phyloP scores from a whole-genome alignment of 2,113 vertebrate genomes.

The Ginglymostoma cirratum region DNA sequence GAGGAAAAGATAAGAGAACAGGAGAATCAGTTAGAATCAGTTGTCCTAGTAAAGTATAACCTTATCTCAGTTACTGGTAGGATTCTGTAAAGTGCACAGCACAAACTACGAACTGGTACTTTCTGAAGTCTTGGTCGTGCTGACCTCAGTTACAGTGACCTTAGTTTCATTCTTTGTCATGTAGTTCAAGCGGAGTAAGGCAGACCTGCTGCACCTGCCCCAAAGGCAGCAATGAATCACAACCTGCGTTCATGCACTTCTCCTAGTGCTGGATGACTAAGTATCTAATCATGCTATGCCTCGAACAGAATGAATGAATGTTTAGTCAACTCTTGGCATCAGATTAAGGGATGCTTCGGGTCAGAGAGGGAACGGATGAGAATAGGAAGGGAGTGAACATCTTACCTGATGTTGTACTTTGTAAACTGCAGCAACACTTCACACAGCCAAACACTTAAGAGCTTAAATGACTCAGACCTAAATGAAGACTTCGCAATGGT shows the following conservation, averaged over 20 bases:
- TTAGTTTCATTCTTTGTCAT: not conserved
- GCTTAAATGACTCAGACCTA: not conserved
- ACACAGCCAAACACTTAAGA: not conserved
- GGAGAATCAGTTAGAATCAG: not conserved
- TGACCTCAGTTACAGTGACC: conserved; percentile 10
- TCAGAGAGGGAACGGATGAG: not conserved
- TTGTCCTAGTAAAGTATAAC: not conserved
- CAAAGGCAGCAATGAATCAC: not conserved
- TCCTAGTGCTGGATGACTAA: not conserved
- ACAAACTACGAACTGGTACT: not conserved
- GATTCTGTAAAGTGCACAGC: not conserved
- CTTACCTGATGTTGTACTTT: not conserved
- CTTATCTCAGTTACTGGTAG: not conserved
- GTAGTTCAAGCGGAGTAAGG: not conserved
- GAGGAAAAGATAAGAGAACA: not conserved
- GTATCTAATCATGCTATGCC: not conserved
- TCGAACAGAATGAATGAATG: not conserved
- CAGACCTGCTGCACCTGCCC: not conserved
- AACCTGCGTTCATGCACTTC: not conserved
- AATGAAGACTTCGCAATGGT: not conserved
- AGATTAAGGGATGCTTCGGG: not conserved
- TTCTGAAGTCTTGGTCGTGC: not conserved
- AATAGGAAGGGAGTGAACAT: not conserved
- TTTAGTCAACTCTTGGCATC: not conserved
- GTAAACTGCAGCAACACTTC: not conserved